Evolutionary conservation across 2,113 vertebrate species (phyloP).

Genomic region (Lipotes vexillifer): DNA sequence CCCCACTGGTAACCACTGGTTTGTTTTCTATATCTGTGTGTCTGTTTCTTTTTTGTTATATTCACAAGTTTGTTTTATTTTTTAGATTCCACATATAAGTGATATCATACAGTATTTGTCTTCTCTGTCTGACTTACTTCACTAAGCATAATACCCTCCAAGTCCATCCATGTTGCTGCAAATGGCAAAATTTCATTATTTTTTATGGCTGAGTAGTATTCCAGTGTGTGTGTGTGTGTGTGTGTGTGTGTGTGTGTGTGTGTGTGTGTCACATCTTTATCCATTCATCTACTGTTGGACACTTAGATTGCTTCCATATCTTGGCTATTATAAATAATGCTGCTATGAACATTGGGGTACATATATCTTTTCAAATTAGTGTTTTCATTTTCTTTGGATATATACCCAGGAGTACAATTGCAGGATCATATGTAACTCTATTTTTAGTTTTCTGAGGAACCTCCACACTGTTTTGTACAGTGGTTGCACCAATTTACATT

Average conservation of each 20-base stretch:
- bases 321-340: too few species aligned
- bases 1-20: background rate
- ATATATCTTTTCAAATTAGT: too few species aligned
- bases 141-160: background rate
- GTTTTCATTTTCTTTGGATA: too few species aligned
- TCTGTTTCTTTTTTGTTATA: background rate
- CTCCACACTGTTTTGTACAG: too few species aligned
- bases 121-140: background rate
- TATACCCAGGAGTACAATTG: too few species aligned
- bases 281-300: too few species aligned
- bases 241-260: background rate
- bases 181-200: background rate
- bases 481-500: too few species aligned
- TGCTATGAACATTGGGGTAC: too few species aligned
- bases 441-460: too few species aligned
- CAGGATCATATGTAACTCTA: too few species aligned
- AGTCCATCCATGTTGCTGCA: background rate
- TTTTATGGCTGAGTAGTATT: background rate
- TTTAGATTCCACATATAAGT: background rate
- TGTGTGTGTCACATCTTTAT: background rate
- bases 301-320: too few species aligned
- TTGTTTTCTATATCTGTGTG: background rate
- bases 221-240: background rate
- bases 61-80: background rate
- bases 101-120: background rate